phyloP scores from a whole-genome alignment of 2,113 vertebrate species.

The Larimichthys crocea region DNA sequence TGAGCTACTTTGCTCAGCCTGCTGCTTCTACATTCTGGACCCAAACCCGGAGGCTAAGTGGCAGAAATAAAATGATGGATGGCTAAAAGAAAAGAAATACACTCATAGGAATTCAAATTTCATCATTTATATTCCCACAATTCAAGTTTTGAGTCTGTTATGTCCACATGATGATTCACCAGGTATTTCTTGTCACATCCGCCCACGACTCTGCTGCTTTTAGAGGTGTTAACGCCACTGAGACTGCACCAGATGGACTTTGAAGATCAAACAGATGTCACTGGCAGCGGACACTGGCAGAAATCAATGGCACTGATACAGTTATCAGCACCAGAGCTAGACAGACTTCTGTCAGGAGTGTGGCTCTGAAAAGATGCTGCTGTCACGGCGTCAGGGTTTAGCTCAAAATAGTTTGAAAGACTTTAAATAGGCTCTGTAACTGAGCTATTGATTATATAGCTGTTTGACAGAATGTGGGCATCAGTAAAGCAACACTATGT shows the following conservation, averaged over 20 bases:
- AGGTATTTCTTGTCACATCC: background rate
- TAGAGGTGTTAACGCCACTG: background rate
- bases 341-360: background rate
- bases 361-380: background rate
- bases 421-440: too few relatives aligned
- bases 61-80: background rate
- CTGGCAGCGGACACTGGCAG: background rate
- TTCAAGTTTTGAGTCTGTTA: background rate
- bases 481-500: too few relatives aligned
- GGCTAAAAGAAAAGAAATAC: background rate
- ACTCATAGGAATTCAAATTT: background rate
- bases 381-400: background rate
- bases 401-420: too few relatives aligned
- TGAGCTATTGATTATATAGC: background rate
- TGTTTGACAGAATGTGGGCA: background rate
- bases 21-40: background rate
- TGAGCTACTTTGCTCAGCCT: background rate
- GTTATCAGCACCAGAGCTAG: background rate
- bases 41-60: background rate
- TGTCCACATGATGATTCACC: background rate
- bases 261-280: constrained; percentile 16
- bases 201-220: background rate
- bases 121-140: background rate
- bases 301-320: constrained; percentile 8
- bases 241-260: constrained; percentile 5